Conservation (phyloP, 2,113 vertebrate genomes). For the Psilopsiagon aymara region DNA sequence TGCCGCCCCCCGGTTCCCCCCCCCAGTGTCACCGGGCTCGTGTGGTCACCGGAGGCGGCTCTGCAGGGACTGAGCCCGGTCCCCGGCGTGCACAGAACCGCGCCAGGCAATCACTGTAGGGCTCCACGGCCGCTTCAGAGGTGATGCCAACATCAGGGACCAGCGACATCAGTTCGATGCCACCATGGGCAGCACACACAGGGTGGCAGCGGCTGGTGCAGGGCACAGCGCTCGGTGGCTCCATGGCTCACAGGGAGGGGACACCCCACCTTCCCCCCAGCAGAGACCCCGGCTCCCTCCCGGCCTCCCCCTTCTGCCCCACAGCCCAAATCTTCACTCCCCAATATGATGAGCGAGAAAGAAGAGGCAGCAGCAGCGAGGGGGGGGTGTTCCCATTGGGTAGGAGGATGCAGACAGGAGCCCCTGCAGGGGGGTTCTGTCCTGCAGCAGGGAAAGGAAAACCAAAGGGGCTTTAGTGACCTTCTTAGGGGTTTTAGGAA, state of each 20-base stretch:
- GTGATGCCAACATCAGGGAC: fast-evolving
- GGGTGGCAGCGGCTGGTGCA: background rate
- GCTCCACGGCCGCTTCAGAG: background rate
- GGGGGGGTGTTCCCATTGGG: background rate
- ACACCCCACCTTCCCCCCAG: fast-evolving
- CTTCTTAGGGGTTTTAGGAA: background rate
- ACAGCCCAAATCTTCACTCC: background rate
- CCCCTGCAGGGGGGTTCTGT: background rate
- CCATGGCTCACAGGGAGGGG: background rate
- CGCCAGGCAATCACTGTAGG: background rate
- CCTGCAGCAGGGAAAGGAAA: background rate
- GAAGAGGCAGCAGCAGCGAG: background rate
- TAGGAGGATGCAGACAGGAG: background rate
- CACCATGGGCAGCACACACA: fast-evolving
- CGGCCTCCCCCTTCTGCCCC: background rate
- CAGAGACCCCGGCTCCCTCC: background rate
- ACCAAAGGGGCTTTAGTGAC: fast-evolving
- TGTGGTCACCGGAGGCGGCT: background rate
- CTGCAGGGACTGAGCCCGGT: background rate
- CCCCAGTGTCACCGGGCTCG: background rate
- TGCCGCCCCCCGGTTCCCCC: background rate
- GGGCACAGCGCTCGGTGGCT: background rate
- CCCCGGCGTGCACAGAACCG: fast-evolving
- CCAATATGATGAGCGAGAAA: fast-evolving
- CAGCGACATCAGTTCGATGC: fast-evolving